Conservation (phyloP, 2,113 vertebrate genomes). For the Paralichthys olivaceus region DNA sequence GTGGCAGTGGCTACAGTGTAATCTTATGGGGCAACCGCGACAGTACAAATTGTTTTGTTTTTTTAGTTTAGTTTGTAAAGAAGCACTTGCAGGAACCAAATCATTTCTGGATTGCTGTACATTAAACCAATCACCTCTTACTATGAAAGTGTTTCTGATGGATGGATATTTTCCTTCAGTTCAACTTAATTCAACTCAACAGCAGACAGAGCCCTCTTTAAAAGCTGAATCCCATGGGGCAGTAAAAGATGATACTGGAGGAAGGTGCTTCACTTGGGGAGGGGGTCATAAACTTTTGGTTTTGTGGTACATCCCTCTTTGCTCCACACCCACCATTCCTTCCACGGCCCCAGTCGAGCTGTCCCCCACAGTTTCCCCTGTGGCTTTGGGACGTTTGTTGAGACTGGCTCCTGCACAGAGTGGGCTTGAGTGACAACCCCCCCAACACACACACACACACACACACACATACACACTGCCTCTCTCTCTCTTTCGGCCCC, state of each 20-base stretch:
- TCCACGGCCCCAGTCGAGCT: background rate
- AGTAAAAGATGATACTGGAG: background rate
- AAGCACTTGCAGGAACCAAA: too few relatives aligned
- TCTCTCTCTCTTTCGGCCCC: constrained; percentile 17
- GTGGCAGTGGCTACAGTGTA: too few relatives aligned
- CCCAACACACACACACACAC: too few relatives aligned
- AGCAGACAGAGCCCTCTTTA: background rate
- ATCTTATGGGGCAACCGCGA: too few relatives aligned
- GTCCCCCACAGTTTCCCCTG: constrained; percentile 15
- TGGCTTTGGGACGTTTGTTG: constrained; percentile 30
- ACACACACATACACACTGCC: too few relatives aligned
- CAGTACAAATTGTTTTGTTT: too few relatives aligned
- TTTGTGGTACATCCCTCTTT: constrained; percentile 18
- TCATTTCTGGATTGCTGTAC: too few relatives aligned
- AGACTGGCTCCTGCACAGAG: constrained; percentile 55
- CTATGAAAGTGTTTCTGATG: background rate
- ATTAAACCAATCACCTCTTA: background rate
- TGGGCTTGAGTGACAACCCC: constrained; percentile 76
- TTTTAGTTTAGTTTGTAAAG: too few relatives aligned
- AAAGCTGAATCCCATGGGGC: constrained; percentile 15
- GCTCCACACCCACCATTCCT: constrained; percentile 15
- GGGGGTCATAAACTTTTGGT: constrained; percentile 34
- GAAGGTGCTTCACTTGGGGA: constrained; percentile 13
- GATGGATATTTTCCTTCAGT: background rate
- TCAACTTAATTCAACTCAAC: background rate